Conservation (phyloP, 2,888 invertebrate genomes). For the Neoascia interrupta region DNA sequence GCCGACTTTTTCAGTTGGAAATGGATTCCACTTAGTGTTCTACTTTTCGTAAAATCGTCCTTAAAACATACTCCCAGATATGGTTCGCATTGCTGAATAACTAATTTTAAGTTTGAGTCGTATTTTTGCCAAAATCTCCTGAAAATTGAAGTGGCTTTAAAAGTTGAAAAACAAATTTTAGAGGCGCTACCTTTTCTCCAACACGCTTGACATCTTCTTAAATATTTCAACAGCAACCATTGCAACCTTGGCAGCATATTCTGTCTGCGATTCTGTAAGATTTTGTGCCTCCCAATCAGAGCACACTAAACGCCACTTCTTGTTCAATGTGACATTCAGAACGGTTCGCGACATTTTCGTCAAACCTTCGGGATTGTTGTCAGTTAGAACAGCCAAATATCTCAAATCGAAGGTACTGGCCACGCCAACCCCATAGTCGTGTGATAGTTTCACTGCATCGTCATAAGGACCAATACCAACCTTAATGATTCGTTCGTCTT, state of each 20-base stretch:
- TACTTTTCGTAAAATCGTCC: slow-evolving; percentile 63
- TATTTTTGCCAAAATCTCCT: slow-evolving; percentile 72
- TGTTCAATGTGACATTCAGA: slow-evolving; percentile 84
- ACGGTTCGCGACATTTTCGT: slow-evolving; percentile 83
- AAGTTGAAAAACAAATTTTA: not conserved
- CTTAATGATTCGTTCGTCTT: slow-evolving; percentile 85
- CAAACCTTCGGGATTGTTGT: slow-evolving; percentile 82
- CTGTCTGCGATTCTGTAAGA: slow-evolving; percentile 83
- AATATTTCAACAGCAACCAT: slow-evolving; percentile 86
- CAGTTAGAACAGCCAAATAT: slow-evolving; percentile 81
- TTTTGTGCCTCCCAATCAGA: slow-evolving; percentile 87
- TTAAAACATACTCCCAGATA: slow-evolving; percentile 75
- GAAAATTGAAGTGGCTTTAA: slow-evolving; percentile 1
- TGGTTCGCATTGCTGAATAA: slow-evolving; percentile 72
- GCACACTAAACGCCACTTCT: slow-evolving; percentile 85
- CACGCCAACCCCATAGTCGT: slow-evolving; percentile 84
- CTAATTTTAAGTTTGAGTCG: slow-evolving; percentile 47
- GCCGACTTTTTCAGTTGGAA: not conserved
- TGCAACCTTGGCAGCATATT: slow-evolving; percentile 90
- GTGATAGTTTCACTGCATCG: slow-evolving; percentile 84
- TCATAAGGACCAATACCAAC: slow-evolving; percentile 87
- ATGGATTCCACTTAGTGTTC: slow-evolving; percentile 21
- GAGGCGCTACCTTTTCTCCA: slow-evolving; percentile 70
- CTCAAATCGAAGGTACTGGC: slow-evolving; percentile 85
- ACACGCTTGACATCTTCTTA: slow-evolving; percentile 79